Base-by-base conservation (phyloP, 2,888 invertebrate genomes). In the Amiota communis region DNA sequence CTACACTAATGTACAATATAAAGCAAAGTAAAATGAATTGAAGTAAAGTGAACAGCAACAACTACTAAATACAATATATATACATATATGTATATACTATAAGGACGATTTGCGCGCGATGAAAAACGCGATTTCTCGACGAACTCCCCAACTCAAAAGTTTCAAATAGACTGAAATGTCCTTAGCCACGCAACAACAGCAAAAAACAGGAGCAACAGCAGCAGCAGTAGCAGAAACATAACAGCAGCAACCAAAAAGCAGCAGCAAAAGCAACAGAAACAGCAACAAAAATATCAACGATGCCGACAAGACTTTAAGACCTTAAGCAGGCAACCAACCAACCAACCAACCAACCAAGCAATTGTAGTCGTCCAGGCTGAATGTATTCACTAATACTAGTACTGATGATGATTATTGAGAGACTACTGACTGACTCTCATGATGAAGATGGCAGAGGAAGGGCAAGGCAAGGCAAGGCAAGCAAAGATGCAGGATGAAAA, bases 121-220 rank as follows among this genome's bases (percentile, higher is more conserved):
- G 36, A 51, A 12, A n/a, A 17, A 59, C 20, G 59, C 59, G 59
- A 59, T 59, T 59, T 59, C 23, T 78, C 82, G 82, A 85, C 36
- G 36, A 36, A 36, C 85, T 82, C 86, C 82, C 82, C 86, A 85
- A 86, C 81, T 84, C 84, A 86, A 85, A 86, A 81, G 86, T 84
- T 84, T 81, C 82, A 81, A 85, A 79, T 84, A 80, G 82, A 86
- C 86, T 86, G 80, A 82, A 36, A 80, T 84, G 81, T 84, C 84
- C 84, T 84, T 84, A 79, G 81, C 79, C 80, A 80, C 80, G 79
- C 79, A 79, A 68, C 49, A 65, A 64, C 46, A 65, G 48, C 48
- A 65, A 48, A 57, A 57, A 57, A 57, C 57, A 57, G 17, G n/a
- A 57, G 59, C 59, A 11, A 9, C 2, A 59, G 59, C 59, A 46